Evolutionary conservation across 1,140 invertebrate genomes (phyloP).

Genomic region (Pseudobourletiella spinata): DNA sequence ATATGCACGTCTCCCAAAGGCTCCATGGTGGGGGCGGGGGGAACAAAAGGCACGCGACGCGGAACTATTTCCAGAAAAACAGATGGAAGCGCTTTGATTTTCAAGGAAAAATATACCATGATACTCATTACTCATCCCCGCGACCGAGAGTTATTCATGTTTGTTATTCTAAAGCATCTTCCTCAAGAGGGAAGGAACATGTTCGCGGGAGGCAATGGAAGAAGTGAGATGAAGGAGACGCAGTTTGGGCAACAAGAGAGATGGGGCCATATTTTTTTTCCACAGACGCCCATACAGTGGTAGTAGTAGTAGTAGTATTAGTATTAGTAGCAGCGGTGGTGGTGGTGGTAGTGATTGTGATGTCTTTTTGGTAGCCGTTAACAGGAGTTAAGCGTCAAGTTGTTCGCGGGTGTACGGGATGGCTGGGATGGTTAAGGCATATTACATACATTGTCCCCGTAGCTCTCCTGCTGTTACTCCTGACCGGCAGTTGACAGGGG

Average conservation of each 20-base stretch:
- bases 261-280: background rate
- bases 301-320: too few relatives aligned
- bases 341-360: too few relatives aligned
- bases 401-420: too few relatives aligned
- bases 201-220: background rate
- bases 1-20: too few relatives aligned
- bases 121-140: constrained; percentile 11
- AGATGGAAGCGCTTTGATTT: constrained; percentile 8
- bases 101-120: constrained; percentile 5
- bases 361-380: too few relatives aligned
- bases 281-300: background rate
- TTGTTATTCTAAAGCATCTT: constrained; percentile 1
- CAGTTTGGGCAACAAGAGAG: background rate
- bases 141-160: constrained; percentile 9
- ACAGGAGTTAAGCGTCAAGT: too few relatives aligned
- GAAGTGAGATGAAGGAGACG: too few relatives aligned
- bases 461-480: background rate
- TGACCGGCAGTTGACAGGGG: constrained; percentile 3
- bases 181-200: background rate
- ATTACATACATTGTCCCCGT: background rate
- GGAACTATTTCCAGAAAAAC: constrained; percentile 10
- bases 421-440: too few relatives aligned
- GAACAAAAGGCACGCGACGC: constrained; percentile 5
- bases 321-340: too few relatives aligned
- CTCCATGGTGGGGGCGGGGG: too few relatives aligned